These are phyloP conservation scores for Merops nubicus DNA, from an alignment of 2,113 vertebrate genomes.

Conservation along the genomic window DNA sequence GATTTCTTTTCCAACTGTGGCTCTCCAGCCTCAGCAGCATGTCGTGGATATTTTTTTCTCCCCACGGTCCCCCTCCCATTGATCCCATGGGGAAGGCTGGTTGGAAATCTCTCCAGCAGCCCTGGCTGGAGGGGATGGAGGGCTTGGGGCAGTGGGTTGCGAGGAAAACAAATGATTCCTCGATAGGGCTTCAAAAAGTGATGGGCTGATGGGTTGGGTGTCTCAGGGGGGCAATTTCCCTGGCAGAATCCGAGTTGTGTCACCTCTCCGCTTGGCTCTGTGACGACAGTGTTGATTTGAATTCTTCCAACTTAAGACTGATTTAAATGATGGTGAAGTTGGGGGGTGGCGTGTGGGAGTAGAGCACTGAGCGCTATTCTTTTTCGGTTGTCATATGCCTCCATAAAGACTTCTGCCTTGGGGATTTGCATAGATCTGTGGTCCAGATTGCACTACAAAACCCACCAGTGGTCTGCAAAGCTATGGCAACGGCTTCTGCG, in stretches of 20 bases:
- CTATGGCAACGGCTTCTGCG: slow-evolving; percentile 14
- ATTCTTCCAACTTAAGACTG: slow-evolving; percentile 63
- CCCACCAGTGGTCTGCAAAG: slow-evolving; percentile 56
- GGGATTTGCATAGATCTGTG: slow-evolving; percentile 50
- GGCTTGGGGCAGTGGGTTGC: neutral
- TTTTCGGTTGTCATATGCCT: slow-evolving; percentile 65
- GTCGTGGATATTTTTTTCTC: slow-evolving; percentile 8
- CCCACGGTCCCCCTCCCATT: accelerated
- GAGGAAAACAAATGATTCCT: neutral
- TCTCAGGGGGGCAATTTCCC: slow-evolving; percentile 60
- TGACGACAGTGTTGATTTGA: slow-evolving; percentile 65
- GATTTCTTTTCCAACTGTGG: slow-evolving; percentile 52
- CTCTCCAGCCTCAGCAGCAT: neutral
- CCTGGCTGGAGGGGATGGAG: neutral
- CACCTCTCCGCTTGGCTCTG: slow-evolving; percentile 60
- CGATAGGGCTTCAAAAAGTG: neutral
- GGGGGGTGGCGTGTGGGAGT: slow-evolving; percentile 66
- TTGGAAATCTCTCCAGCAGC: neutral
- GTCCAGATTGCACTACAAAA: slow-evolving; percentile 53
- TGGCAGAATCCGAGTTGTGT: slow-evolving; percentile 55
- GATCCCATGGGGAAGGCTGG: neutral
- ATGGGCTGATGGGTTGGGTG: slow-evolving; percentile 26
- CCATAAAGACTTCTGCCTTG: slow-evolving; percentile 65
- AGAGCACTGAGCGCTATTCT: slow-evolving; percentile 64
- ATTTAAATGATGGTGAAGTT: slow-evolving; percentile 64